Evolutionary conservation across 2,797 vertebrate genomes (phyloP), one percentile per base, ranked within the genome.

Genomic region (Rhinogobio ventralis): DNA sequence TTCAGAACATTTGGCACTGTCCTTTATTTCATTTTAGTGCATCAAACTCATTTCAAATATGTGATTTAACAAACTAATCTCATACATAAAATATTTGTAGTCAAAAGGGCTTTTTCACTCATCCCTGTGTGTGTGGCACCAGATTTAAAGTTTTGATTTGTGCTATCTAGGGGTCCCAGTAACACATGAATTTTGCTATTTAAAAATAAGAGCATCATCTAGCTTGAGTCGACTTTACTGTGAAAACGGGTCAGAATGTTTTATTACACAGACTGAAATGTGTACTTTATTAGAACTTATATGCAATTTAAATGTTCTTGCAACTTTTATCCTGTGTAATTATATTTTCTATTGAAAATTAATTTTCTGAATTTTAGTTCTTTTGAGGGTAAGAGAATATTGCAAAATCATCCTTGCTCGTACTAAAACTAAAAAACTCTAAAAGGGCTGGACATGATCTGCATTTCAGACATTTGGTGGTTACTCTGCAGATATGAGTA

Each of bases 211-310:
- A 51, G 36, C 20, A 3, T 64, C 23, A 46, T 60, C 67, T 68
- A 42, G 46, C n/a, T 49, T 72, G 30, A 45, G 19, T 84, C 42
- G 11, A 51, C 42, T 73, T 46, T 72, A 79, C 76, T 85, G 83
- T 79, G 67, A 85, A 84, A 79, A 79, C 67, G 49, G 83, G 76
- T 51, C 51, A 45, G 42, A 66, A 73, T 79, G 76, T 64, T 78
- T 84, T 79, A 51, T 73, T 79, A 79, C 75, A 79, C 68, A 73
- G 76, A 85, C 55, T 66, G 68, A 72, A 73, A 28, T 62, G 83
- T 73, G 76, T 66, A 28, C 39, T 62, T 71, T 60, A 77, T 69
- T 71, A 51, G 51, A 85, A 79, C 53, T 64, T 73, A 39, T 79
- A 76, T 83, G 46, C 72, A 83, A 68, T 42, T 55, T n/a, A 60